phyloP scores from a whole-genome alignment of 2,113 vertebrate species.

The chimpanzee (Pan troglodytes) region NHGRI_mPanTro3-v2.1_pri NC_086016.1:47631501-47632000 shows the following conservation, averaged over 20 bases:
- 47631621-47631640: accelerated
- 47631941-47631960: accelerated
- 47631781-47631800: neutral
- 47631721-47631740: accelerated
- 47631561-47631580: neutral
- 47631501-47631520: neutral
- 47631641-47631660: accelerated
- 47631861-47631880: neutral
- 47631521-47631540: accelerated
- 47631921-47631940: accelerated
- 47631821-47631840: neutral
- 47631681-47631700: accelerated
- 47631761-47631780: accelerated
- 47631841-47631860: accelerated
- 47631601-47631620: neutral
- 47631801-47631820: neutral
- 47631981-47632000: neutral
- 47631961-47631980: neutral
- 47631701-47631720: neutral
- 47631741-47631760: neutral
- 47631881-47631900: accelerated
- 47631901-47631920: accelerated
- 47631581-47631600: neutral
- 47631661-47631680: neutral
- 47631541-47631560: neutral